Evolutionary conservation across 92 coral and sea anemone genomes (phyloP).

Genomic region (Actinernus sp.): DNA sequence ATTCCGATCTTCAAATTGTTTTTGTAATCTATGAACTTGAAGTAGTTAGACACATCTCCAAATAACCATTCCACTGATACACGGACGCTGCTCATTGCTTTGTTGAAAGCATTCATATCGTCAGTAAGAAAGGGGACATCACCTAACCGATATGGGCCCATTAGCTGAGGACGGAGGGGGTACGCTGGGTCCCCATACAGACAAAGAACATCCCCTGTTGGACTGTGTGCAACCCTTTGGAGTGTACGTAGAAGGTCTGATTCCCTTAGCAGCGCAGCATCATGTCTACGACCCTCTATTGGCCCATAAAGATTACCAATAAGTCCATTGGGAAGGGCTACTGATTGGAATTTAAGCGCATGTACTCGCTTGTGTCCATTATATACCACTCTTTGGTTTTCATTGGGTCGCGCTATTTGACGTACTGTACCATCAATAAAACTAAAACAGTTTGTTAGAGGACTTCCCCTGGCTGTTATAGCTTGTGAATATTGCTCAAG

Average conservation of each 20-base stretch:
- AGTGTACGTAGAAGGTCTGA: constrained; percentile 10
- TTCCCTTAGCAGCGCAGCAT: constrained; percentile 29
- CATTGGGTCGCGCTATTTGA: constrained; percentile 30
- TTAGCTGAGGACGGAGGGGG: constrained; percentile 5
- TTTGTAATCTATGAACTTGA: no score
- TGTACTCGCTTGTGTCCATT: no score
- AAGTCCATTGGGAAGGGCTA: no score
- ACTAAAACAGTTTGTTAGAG: constrained; percentile 44
- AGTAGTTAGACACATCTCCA: background rate
- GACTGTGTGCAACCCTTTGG: constrained; percentile 5
- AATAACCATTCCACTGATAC: constrained; percentile 13
- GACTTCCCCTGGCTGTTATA: constrained; percentile 11
- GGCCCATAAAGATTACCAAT: constrained; percentile 43
- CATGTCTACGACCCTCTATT: constrained; percentile 23
- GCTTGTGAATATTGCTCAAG: constrained; percentile 31
- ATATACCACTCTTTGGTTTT: no score
- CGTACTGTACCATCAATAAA: constrained; percentile 30
- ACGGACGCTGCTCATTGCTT: constrained; percentile 9
- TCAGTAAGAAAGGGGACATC: background rate
- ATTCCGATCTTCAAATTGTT: constrained; percentile 17
- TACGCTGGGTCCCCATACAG: no score
- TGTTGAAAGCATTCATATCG: constrained; percentile 13
- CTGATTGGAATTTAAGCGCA: no score
- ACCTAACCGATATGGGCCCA: constrained; percentile 12
- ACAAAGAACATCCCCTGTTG: background rate